phyloP scores from a whole-genome alignment of 2,797 vertebrate genomes.

The Sebastes baramenuke region DNA sequence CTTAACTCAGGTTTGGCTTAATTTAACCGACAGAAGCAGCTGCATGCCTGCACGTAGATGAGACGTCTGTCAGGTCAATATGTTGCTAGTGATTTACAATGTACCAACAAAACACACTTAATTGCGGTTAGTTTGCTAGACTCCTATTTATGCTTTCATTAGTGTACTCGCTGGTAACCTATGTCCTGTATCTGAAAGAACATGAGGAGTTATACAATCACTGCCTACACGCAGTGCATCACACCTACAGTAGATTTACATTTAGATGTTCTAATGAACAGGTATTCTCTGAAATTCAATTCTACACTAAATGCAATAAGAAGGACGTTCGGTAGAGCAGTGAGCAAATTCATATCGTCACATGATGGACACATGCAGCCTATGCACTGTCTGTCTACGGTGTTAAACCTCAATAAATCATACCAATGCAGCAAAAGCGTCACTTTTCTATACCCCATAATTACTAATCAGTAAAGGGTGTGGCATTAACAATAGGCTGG shows the following conservation, averaged over 20 bases:
- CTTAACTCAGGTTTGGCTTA: not conserved
- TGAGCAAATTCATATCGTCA: not conserved
- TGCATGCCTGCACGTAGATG: not conserved
- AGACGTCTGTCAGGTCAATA: conserved; percentile 13
- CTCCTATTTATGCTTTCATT: not conserved
- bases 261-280: not conserved
- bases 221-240: not conserved
- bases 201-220: not conserved
- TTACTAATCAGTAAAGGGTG: conserved; percentile 38
- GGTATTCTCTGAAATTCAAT: not conserved
- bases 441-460: conserved; percentile 10
- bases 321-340: not conserved
- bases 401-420: not conserved
- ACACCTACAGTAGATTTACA: not conserved
- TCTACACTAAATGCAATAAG: not conserved
- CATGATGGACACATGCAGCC: not conserved
- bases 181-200: not conserved
- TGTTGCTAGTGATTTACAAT: conserved; percentile 4
- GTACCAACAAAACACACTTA: not conserved
- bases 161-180: not conserved
- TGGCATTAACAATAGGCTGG: conserved; percentile 21
- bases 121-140: not conserved
- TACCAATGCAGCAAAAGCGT: not conserved
- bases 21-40: conserved; percentile 3
- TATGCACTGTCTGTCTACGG: not conserved